These are phyloP conservation scores for Hyposoter didymator DNA, from an alignment of 2,888 invertebrate genomes.

Conservation along the genomic window DNA sequence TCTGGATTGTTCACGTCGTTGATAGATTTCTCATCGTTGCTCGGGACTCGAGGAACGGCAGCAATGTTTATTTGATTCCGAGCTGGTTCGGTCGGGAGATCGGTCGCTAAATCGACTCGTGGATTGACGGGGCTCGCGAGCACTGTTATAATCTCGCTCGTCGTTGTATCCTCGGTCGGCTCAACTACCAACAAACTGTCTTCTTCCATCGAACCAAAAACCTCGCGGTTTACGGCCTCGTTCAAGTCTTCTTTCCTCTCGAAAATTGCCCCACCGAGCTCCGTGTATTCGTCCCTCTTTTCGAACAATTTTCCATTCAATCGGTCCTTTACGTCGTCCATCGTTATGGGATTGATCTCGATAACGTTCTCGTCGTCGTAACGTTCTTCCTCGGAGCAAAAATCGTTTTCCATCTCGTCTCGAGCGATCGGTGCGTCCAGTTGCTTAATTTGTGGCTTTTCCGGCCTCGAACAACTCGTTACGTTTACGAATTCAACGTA, in stretches of 20 bases:
- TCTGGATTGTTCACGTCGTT: conserved; percentile 82
- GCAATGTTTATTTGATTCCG: neutral
- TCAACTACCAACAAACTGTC: conserved; percentile 87
- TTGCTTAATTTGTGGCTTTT: conserved; percentile 33
- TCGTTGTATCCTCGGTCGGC: conserved; percentile 87
- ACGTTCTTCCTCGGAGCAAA: conserved; percentile 76
- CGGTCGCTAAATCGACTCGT: conserved; percentile 64
- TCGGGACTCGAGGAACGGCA: neutral
- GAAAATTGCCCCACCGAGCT: conserved; percentile 17
- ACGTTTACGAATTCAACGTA: conserved; percentile 88
- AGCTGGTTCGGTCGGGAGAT: conserved; percentile 9
- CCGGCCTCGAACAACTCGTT: conserved; percentile 67
- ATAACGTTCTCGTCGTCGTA: conserved; percentile 77
- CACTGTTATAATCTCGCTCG: conserved; percentile 85
- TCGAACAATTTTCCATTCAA: conserved; percentile 71
- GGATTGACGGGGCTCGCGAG: conserved; percentile 85
- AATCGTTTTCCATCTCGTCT: conserved; percentile 79
- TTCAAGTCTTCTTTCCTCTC: conserved; percentile 81
- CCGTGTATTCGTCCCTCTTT: conserved; percentile 62
- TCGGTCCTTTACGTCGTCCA: conserved; percentile 80
- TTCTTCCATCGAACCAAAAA: conserved; percentile 85
- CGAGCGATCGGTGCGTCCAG: conserved; percentile 80
- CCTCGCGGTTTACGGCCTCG: conserved; percentile 81
- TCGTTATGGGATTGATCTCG: conserved; percentile 80
- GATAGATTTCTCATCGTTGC: conserved; percentile 66